A percentile compares a stretch with the other conserved stretches of the same genome.
These are phyloP conservation scores for Hybos culiciformis DNA, from an alignment of 2,888 invertebrate genomes.

Conservation along the genomic window DNA sequence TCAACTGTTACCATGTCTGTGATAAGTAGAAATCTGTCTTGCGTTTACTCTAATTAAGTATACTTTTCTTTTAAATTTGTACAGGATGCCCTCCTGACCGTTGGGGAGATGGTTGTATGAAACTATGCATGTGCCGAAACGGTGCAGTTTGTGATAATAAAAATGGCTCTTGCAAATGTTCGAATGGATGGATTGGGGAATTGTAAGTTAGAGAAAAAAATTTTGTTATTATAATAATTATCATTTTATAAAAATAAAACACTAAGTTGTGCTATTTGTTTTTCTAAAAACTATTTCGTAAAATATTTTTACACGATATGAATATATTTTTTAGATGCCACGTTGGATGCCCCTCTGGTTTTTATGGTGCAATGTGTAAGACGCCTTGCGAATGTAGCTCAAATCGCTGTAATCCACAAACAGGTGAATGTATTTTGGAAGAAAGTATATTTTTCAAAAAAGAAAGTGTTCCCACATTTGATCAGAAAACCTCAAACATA, in stretches of 20 bases:
- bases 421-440: slow-evolving; percentile 14
- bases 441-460: too few species aligned
- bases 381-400: slow-evolving; percentile 27
- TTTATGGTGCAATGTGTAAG: slow-evolving; percentile 31
- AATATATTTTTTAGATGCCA: slow-evolving; percentile 26
- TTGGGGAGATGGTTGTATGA: slow-evolving; percentile 63
- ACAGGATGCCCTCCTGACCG: slow-evolving; percentile 51
- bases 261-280: neutral
- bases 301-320: neutral
- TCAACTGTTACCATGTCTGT: too few species aligned
- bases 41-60: too few species aligned
- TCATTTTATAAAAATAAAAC: neutral
- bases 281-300: neutral
- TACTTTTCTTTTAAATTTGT: slow-evolving; percentile 13
- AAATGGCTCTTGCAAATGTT: slow-evolving; percentile 51
- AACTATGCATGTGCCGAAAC: slow-evolving; percentile 48
- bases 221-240: neutral
- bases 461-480: too few species aligned
- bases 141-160: slow-evolving; percentile 48
- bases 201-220: slow-evolving; percentile 38
- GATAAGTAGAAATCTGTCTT: too few species aligned
- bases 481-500: too few species aligned
- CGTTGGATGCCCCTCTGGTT: slow-evolving; percentile 28
- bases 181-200: slow-evolving; percentile 52
- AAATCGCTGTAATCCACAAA: slow-evolving; percentile 21